A percentile compares a stretch with the other conserved stretches of the same genome.
These are phyloP conservation scores for Darevskia mixta DNA, from an alignment of 2,797 vertebrate genomes.

Conservation along the genomic window DNA sequence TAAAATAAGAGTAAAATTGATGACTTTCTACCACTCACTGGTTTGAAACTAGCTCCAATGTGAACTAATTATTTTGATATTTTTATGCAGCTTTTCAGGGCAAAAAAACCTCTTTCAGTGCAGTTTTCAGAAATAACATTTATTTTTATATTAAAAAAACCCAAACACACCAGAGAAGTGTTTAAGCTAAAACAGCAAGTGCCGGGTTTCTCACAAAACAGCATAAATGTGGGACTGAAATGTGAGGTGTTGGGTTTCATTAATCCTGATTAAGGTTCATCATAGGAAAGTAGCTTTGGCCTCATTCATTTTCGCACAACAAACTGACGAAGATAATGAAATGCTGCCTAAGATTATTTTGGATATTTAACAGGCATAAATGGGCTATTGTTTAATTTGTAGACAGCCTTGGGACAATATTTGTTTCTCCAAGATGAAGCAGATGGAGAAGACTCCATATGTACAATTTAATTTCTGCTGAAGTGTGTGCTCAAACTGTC, in stretches of 20 bases:
- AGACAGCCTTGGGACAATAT: slow-evolving; percentile 21
- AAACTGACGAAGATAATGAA: slow-evolving; percentile 8
- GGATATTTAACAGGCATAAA: slow-evolving; percentile 12
- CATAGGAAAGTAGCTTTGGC: not conserved
- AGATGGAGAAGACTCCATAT: slow-evolving; percentile 18
- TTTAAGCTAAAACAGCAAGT: not conserved
- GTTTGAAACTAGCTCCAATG: not conserved
- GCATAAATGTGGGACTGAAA: not conserved
- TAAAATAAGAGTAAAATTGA: too few species aligned
- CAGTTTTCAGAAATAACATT: not conserved
- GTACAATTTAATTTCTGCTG: slow-evolving; percentile 32
- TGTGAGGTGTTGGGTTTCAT: not conserved
- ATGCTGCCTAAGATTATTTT: not conserved
- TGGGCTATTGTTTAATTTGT: slow-evolving; percentile 22
- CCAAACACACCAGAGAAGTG: not conserved
- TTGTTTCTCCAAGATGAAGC: slow-evolving; percentile 1
- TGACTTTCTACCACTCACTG: too few species aligned
- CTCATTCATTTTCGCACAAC: slow-evolving; percentile 4
- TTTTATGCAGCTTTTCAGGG: not conserved
- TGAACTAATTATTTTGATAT: not conserved
- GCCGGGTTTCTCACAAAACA: not conserved
- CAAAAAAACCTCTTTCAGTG: not conserved
- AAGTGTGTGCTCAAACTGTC: slow-evolving; percentile 6
- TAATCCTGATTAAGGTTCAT: not conserved
- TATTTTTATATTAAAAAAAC: not conserved